These are phyloP conservation scores for Troides oblongomaculatus DNA, from an alignment of 2,888 invertebrate species.

Conservation along the genomic window DNA sequence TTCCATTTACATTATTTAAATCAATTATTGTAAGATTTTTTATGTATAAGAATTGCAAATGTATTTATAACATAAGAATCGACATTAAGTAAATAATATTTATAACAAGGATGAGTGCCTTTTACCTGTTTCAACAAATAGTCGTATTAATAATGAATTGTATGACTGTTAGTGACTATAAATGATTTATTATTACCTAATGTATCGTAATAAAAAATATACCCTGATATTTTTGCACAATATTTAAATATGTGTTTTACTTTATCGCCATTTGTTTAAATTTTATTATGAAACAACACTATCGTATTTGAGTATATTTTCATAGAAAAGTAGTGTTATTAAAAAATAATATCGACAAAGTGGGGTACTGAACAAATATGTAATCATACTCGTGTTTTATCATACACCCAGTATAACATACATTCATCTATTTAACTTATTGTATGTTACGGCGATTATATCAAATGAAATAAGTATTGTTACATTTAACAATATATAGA, in stretches of 20 bases:
- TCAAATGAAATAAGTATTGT: too few species aligned
- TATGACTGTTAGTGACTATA: constrained; percentile 71
- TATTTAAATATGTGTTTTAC: constrained; percentile 40
- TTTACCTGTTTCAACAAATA: constrained; percentile 58
- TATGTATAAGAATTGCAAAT: constrained; percentile 21
- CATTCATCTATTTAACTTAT: too few species aligned
- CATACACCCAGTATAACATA: too few species aligned
- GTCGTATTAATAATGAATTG: constrained; percentile 54
- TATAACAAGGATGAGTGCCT: constrained; percentile 73
- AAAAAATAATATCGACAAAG: too few species aligned
- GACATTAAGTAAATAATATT: constrained; percentile 41
- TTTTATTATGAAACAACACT: neutral
- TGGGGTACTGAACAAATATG: too few species aligned
- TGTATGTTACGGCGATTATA: too few species aligned
- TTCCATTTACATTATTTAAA: constrained; percentile 33
- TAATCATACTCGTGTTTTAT: too few species aligned
- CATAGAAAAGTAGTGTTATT: too few species aligned
- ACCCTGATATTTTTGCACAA: constrained; percentile 75
- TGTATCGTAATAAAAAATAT: constrained; percentile 64
- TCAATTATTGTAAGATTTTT: constrained; percentile 17
- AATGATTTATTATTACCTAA: constrained; percentile 66
- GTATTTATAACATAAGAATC: constrained; percentile 29
- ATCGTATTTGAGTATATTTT: too few species aligned
- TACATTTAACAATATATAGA: too few species aligned
- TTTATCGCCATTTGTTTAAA: constrained; percentile 8